These are phyloP conservation scores for Morone chrysops DNA, from an alignment of 2,113 vertebrate species.

Conservation along the genomic window DNA sequence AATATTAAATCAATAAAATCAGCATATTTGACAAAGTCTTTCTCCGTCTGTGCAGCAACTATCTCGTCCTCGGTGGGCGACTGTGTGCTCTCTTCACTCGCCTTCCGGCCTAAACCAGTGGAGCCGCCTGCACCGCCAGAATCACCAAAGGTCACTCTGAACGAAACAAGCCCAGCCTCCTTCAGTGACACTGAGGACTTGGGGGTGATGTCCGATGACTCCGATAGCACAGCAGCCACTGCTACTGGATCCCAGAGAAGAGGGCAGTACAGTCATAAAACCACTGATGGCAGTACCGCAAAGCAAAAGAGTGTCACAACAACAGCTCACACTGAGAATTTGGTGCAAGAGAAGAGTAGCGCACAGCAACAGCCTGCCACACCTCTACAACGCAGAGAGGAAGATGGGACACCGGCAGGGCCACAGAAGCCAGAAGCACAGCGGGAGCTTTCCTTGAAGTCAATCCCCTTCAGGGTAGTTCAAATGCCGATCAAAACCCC, in stretches of 20 bases:
- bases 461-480: constrained; percentile 70
- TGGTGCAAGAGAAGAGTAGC: constrained; percentile 18
- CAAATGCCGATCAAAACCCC: constrained; percentile 47
- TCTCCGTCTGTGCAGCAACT: constrained; percentile 64
- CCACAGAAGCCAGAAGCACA: constrained; percentile 45
- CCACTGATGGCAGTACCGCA: not conserved
- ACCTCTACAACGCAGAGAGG: not conserved
- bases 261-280: not conserved
- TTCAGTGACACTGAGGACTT: constrained; percentile 63
- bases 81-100: constrained; percentile 78
- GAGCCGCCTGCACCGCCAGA: constrained; percentile 45
- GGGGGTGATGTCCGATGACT: constrained; percentile 62
- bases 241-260: not conserved
- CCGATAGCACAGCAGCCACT: constrained; percentile 11
- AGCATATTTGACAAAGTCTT: not conserved
- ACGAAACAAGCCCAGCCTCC: constrained; percentile 28
- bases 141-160: constrained; percentile 35
- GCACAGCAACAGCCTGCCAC: not conserved
- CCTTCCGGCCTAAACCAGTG: constrained; percentile 66
- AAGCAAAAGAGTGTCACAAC: constrained; percentile 30
- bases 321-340: not conserved
- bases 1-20: not conserved
- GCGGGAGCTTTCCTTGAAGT: constrained; percentile 40
- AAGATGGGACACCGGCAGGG: not conserved
- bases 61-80: constrained; percentile 79